Evolutionary conservation across 2,113 vertebrate genomes (phyloP).

Genomic region (Elaphurus davidianus): DNA sequence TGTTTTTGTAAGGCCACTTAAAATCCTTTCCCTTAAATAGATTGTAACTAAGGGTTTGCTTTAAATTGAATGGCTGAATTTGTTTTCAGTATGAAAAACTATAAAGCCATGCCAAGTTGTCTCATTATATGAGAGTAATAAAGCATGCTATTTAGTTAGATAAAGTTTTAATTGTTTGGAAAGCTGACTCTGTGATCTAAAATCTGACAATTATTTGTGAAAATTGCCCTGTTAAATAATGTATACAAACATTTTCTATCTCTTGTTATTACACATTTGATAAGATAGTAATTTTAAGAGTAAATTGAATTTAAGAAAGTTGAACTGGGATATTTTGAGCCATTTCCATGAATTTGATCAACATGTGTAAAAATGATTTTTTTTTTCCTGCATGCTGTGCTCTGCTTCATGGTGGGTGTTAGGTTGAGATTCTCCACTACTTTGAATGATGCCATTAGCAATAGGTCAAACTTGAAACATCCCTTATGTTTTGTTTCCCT

Average conservation of each 20-base stretch:
- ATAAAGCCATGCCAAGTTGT: neutral
- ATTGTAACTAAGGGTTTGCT: neutral
- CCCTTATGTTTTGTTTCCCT: neutral
- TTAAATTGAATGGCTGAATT: neutral
- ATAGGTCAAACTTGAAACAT: neutral
- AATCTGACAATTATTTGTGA: neutral
- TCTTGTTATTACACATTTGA: neutral
- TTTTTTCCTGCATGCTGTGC: neutral
- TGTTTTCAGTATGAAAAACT: neutral
- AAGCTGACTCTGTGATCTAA: neutral
- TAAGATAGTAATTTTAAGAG: neutral
- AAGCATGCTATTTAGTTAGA: neutral
- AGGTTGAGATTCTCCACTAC: neutral
- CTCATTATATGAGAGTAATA: neutral
- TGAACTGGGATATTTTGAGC: neutral
- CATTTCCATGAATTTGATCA: neutral
- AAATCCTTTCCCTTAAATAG: neutral
- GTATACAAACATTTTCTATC: neutral
- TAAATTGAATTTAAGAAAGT: neutral
- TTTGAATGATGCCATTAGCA: conserved; percentile 3
- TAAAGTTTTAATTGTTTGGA: conserved; percentile 1
- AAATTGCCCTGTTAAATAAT: neutral
- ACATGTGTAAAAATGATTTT: neutral
- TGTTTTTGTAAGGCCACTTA: neutral
- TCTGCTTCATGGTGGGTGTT: neutral